A percentile compares a stretch with the other conserved stretches of the same genome.
Conservation (phyloP, 2,797 vertebrate species). For the Loris lydekkerianus region DNA sequence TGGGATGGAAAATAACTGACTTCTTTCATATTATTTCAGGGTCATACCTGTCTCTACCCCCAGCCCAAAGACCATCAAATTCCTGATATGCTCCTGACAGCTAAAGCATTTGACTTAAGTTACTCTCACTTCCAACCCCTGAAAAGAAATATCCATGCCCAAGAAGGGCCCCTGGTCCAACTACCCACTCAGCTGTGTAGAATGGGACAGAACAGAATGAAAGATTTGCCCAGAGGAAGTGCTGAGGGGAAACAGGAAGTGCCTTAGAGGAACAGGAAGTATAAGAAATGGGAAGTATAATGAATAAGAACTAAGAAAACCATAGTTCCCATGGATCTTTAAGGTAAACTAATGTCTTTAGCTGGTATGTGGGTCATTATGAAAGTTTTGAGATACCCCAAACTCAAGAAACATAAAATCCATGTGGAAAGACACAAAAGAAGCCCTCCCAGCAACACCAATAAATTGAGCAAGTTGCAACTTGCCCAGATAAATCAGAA, state of each 20-base stretch:
- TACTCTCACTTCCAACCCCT: neutral
- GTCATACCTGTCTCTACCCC: neutral
- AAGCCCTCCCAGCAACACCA: too few relatives aligned
- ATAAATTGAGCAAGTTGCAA: too few relatives aligned
- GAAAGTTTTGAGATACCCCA: too few relatives aligned
- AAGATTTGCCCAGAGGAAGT: neutral
- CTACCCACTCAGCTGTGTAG: neutral
- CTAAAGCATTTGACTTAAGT: neutral
- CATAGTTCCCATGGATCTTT: too few relatives aligned
- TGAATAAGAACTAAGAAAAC: neutral
- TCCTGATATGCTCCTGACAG: neutral
- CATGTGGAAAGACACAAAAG: too few relatives aligned
- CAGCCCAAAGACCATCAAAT: neutral
- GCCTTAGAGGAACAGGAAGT: neutral
- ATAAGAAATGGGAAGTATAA: neutral
- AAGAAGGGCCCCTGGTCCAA: neutral
- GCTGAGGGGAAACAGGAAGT: slow-evolving; percentile 5
- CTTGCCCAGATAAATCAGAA: too few relatives aligned
- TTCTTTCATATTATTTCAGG: neutral
- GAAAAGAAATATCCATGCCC: neutral
- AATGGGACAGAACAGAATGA: neutral
- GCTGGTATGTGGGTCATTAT: neutral
- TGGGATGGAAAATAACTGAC: neutral
- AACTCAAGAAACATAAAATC: too few relatives aligned
- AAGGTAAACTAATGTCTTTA: slow-evolving; percentile 8